Evolutionary conservation across 2,113 vertebrate genomes (phyloP).

Genomic region (Aegithalos caudatus): DNA sequence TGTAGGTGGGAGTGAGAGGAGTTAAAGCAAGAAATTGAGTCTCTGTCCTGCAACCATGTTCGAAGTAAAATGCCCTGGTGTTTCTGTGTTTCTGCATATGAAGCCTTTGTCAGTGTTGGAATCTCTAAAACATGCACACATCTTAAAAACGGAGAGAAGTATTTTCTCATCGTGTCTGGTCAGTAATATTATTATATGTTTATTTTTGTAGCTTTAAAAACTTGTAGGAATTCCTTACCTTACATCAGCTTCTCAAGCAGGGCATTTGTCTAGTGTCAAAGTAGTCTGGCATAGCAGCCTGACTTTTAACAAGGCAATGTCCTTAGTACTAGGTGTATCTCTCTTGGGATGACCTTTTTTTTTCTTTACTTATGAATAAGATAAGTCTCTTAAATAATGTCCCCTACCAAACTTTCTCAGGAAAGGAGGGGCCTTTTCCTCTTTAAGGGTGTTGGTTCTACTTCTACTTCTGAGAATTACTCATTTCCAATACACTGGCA

Average conservation of each 20-base stretch:
- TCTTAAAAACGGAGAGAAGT: neutral
- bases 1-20: slow-evolving; percentile 14
- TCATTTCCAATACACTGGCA: neutral
- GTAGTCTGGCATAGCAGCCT: neutral
- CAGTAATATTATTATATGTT: neutral
- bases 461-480: neutral
- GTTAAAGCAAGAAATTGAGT: neutral
- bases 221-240: neutral
- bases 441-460: neutral
- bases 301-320: neutral
- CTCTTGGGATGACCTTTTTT: neutral
- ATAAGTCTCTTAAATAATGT: neutral
- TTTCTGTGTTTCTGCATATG: neutral
- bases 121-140: neutral
- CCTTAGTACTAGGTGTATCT: neutral
- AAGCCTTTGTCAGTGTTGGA: neutral
- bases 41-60: neutral
- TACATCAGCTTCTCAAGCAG: neutral
- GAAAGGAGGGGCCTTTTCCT: neutral
- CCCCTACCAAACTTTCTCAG: neutral
- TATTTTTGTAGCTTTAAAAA: neutral
- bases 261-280: neutral
- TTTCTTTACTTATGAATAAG: neutral
- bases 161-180: neutral
- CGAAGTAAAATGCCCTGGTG: neutral